These are phyloP conservation scores for Heliconius himera DNA, from an alignment of 1,140 invertebrate genomes.

Conservation along the genomic window DNA sequence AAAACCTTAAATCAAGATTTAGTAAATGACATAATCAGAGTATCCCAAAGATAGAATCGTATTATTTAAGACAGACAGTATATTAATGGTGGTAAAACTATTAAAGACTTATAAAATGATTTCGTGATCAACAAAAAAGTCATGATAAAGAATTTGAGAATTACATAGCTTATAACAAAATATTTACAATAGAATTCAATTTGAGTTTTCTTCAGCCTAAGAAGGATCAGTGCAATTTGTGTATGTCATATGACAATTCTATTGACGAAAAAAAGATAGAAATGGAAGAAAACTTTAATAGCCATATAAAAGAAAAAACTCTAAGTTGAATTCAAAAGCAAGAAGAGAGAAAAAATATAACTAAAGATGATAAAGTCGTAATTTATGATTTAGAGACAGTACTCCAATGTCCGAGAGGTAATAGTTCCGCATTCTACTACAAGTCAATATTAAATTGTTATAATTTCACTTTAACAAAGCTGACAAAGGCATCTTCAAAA, in stretches of 20 bases:
- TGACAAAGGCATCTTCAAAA: slow-evolving; percentile 28
- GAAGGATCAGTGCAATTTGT: slow-evolving; percentile 41
- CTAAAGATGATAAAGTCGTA: slow-evolving; percentile 25
- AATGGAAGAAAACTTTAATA: no score
- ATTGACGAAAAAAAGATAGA: no score
- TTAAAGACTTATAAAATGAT: no score
- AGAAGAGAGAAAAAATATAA: neutral
- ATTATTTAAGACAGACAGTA: slow-evolving; percentile 17
- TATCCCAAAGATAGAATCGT: slow-evolving; percentile 30
- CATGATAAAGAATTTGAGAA: no score
- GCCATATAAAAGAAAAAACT: slow-evolving; percentile 2
- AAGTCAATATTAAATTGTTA: slow-evolving; percentile 70
- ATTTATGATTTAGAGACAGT: slow-evolving; percentile 42
- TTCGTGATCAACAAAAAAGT: no score
- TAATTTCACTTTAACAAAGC: slow-evolving; percentile 67
- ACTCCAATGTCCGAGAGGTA: slow-evolving; percentile 44
- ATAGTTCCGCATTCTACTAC: slow-evolving; percentile 68
- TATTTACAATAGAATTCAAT: slow-evolving; percentile 36
- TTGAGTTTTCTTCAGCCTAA: slow-evolving; percentile 32
- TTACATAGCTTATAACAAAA: slow-evolving; percentile 18
- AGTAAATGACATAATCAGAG: slow-evolving; percentile 20
- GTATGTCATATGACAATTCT: neutral
- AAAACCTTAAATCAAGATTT: slow-evolving; percentile 15
- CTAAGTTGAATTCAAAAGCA: neutral
- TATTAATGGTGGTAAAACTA: no score